Conservation (phyloP, 2,113 vertebrate genomes). For the Machaerirhynchus nigripectus region DNA sequence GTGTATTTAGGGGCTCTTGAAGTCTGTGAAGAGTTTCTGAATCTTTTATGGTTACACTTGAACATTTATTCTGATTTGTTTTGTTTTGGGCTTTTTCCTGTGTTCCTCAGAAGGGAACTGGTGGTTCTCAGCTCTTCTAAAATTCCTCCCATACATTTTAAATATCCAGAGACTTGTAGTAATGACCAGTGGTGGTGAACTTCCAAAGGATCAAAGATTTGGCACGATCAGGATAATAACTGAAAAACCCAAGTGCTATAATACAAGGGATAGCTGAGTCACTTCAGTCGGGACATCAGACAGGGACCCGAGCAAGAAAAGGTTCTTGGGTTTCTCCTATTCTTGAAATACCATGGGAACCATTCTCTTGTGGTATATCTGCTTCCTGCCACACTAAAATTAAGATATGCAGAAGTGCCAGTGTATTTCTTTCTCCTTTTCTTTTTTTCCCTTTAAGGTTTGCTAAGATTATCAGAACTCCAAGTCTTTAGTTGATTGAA, state of each 20-base stretch:
- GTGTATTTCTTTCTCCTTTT: neutral
- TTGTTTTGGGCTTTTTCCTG: neutral
- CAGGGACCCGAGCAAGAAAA: neutral
- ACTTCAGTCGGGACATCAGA: neutral
- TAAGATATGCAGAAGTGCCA: constrained; percentile 7
- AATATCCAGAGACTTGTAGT: neutral
- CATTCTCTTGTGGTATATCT: constrained; percentile 10
- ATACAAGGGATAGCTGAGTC: neutral
- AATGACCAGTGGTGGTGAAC: neutral
- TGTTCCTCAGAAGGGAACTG: neutral
- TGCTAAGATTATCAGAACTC: neutral
- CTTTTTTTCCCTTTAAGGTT: neutral
- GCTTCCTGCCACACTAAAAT: constrained; percentile 42
- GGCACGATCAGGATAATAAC: neutral
- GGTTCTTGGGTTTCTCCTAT: neutral
- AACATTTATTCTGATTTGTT: neutral
- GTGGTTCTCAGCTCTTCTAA: neutral
- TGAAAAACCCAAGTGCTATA: neutral
- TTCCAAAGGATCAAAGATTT: constrained; percentile 28
- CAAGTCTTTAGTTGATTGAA: constrained; percentile 16
- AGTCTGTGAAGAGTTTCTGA: neutral
- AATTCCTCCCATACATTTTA: neutral
- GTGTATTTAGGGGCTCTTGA: neutral
- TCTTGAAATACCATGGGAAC: constrained; percentile 43
- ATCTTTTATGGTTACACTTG: neutral